Conservation (phyloP, 2,797 vertebrate genomes). For the Enteromius afrohamiltoni region DNA sequence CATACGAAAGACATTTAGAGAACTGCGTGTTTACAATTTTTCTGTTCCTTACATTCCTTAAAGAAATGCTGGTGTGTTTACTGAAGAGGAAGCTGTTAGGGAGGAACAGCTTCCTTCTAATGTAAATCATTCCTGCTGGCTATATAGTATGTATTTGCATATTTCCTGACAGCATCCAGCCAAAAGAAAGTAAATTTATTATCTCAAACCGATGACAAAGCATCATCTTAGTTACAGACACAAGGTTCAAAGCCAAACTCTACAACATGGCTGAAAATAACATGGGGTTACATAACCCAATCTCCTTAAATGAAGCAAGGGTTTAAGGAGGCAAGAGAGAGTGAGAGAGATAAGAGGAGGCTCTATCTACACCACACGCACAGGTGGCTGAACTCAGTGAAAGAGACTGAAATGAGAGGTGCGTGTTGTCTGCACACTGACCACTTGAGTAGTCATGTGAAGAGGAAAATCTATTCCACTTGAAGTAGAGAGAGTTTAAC, state of each 20-base stretch:
- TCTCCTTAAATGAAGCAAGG: conserved; percentile 53
- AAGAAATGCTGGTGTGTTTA: conserved; percentile 1
- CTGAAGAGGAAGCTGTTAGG: conserved; percentile 3
- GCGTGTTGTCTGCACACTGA: conserved; percentile 1
- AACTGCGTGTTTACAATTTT: background rate
- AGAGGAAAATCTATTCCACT: conserved; percentile 29
- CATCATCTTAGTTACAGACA: background rate
- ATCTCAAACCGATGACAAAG: background rate
- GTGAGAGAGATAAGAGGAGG: conserved; percentile 31
- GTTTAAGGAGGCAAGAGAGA: conserved; percentile 39
- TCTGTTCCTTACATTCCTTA: background rate
- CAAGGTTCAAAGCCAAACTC: conserved; percentile 47
- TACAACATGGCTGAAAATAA: conserved; percentile 56
- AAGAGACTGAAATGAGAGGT: conserved; percentile 11
- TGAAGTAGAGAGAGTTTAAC: conserved; percentile 15
- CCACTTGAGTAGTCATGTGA: conserved; percentile 22
- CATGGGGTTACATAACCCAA: conserved; percentile 58
- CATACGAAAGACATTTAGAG: background rate
- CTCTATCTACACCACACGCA: conserved; percentile 19
- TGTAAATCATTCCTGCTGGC: background rate
- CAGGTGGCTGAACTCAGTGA: conserved; percentile 26
- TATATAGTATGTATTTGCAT: background rate
- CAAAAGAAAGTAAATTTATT: background rate
- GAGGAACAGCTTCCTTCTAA: conserved; percentile 13
- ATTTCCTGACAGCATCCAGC: background rate